Evolutionary conservation across 2,113 vertebrate genomes (phyloP), one percentile per base, ranked within the genome.

Genomic region (Mustela nigripes): DNA sequence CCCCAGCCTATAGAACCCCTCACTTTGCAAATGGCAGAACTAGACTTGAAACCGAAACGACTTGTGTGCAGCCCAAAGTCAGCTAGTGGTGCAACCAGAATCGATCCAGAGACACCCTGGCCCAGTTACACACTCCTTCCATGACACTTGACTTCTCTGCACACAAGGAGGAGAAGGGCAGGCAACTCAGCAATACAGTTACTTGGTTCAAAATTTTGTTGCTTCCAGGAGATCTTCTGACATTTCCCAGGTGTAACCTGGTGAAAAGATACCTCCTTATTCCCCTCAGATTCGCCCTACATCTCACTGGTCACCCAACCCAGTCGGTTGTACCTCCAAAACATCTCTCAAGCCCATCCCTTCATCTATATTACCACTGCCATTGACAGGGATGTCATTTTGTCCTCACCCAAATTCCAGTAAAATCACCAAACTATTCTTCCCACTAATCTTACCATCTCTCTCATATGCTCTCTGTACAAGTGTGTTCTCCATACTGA

Each of bases 31-130:
- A 80, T 11, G 63, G 53, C 8, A 15, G 63, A 69, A 74, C 21
- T 56, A 1, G 21, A 88, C 50, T 74, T 48, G 48, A 74, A 31
- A 39, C 69, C 78, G 78, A 65, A 94, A 67, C 18, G 81, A 63
- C 16, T 45, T 81, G 39, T 2, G 6, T 4, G 2, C 0, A 0
- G 48, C 48, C 39, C 48, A 11, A 65, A 42, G 4, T 14, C 24
- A 90, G 45, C 76, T 24, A 12, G 7, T 10, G 5, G 9, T 50
- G 4, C 4, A 58, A 42, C 11, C 58, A 48, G 36, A 48, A 36
- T 22, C 36, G 16, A 60, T 10, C 42, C 48, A 33, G 48, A 48
- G 67, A 28, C 45, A 89, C 12, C 24, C 53, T 39, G 7, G 56
- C 60, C n/a, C 42, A 36, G 5, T 56, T 81, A 33, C 39, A 56